Conservation (phyloP, 2,113 vertebrate species). For the Melanostigma gelatinosum region DNA sequence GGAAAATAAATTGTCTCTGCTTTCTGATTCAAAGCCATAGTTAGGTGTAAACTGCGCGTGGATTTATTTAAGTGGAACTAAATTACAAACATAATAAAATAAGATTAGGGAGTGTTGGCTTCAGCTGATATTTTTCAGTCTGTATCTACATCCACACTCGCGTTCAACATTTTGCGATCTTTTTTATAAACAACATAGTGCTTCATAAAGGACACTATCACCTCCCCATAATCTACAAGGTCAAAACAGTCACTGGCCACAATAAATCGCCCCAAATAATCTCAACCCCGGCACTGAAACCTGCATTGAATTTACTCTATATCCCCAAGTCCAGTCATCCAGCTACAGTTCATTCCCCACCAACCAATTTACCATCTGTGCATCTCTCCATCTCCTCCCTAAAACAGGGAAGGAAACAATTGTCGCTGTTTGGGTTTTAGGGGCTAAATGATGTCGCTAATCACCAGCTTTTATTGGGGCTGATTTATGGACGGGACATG, state of each 20-base stretch:
- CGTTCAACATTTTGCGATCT: not conserved
- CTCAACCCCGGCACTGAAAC: constrained; percentile 39
- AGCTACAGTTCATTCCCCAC: constrained; percentile 88
- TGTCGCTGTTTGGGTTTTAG: constrained; percentile 92
- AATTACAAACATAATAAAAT: not conserved
- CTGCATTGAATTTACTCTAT: constrained; percentile 60
- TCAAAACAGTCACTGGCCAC: constrained; percentile 45
- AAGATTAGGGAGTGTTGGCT: not conserved
- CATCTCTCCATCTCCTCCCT: constrained; percentile 90
- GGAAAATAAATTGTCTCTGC: not conserved
- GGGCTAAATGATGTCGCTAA: constrained; percentile 95
- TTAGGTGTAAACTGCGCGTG: not conserved
- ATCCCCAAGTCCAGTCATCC: constrained; percentile 71
- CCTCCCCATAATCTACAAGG: constrained; percentile 54
- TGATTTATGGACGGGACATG: constrained; percentile 97
- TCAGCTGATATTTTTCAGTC: not conserved
- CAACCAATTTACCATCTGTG: constrained; percentile 90
- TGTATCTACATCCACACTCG: not conserved
- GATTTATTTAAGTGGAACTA: constrained; percentile 5
- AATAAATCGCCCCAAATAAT: constrained; percentile 45
- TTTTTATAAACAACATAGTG: constrained; percentile 13
- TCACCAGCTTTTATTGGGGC: constrained; percentile 90
- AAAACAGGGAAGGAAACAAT: constrained; percentile 96
- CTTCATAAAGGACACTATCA: not conserved
- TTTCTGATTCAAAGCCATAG: not conserved